phyloP scores from a whole-genome alignment of 2,113 vertebrate species.

The Centrocercus urophasianus region DNA sequence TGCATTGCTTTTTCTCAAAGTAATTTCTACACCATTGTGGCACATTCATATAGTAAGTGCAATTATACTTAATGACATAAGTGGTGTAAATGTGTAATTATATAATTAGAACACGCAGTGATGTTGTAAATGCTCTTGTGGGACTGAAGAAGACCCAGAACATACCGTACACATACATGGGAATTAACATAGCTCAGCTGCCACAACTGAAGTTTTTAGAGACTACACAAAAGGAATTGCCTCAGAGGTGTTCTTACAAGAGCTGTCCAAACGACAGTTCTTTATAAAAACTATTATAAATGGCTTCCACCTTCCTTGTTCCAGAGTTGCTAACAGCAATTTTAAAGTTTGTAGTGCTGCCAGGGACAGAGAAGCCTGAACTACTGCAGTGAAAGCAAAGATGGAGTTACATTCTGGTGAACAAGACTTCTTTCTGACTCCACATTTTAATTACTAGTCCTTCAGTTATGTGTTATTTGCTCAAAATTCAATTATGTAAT shows the following conservation, averaged over 20 bases:
- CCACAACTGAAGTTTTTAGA: neutral
- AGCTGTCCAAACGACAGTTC: neutral
- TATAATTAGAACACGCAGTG: constrained; percentile 54
- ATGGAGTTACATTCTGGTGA: neutral
- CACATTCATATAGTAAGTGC: neutral
- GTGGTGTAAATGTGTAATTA: constrained; percentile 57
- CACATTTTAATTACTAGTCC: neutral
- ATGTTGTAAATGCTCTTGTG: constrained; percentile 48
- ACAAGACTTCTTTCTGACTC: neutral
- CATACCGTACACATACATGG: neutral
- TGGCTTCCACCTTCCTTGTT: neutral
- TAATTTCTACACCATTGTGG: constrained; percentile 35
- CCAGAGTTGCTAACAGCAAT: neutral
- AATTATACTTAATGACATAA: constrained; percentile 70
- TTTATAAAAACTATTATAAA: neutral
- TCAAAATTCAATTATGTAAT: neutral
- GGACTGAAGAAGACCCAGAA: constrained; percentile 34
- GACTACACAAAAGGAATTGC: neutral
- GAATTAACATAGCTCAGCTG: neutral
- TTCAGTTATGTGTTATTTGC: rapidly evolving
- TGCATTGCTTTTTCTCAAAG: constrained; percentile 20
- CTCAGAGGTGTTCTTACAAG: neutral
- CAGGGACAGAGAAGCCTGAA: neutral
- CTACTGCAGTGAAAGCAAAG: neutral
- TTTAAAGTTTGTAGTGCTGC: neutral